phyloP scores from a whole-genome alignment of 2,888 invertebrate genomes.

The Hypsopygia costalis region DNA sequence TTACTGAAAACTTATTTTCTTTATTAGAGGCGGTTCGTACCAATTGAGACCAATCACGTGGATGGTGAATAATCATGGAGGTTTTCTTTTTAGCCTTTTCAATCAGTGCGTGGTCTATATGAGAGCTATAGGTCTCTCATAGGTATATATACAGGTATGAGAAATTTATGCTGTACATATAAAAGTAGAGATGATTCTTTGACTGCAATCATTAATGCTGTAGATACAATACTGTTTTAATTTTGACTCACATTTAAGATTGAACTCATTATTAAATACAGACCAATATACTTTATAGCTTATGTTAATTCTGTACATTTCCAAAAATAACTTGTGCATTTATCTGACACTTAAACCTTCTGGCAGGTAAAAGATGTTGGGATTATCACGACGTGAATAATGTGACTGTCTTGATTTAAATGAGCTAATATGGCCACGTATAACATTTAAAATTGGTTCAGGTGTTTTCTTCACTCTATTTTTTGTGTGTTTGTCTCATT shows the following conservation, averaged over 20 bases:
- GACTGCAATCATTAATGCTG: not conserved
- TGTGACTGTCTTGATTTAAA: too few species aligned
- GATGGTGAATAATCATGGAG: conserved; percentile 2
- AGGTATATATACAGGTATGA: too few species aligned
- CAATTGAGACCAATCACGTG: conserved; percentile 4
- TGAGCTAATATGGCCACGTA: conserved; percentile 1
- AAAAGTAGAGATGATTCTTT: not conserved
- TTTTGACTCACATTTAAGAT: conserved; percentile 4
- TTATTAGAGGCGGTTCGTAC: conserved; percentile 3
- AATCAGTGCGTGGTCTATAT: too few species aligned
- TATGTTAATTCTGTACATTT: too few species aligned
- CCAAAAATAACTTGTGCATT: conserved; percentile 1
- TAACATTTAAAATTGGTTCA: too few species aligned
- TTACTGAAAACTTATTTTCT: conserved; percentile 5
- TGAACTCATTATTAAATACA: conserved; percentile 9
- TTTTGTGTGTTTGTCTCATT: too few species aligned
- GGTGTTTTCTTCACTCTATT: too few species aligned
- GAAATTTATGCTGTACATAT: conserved; percentile 6
- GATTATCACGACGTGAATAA: too few species aligned
- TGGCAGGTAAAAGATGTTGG: too few species aligned
- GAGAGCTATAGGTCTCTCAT: too few species aligned
- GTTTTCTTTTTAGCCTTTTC: conserved; percentile 5
- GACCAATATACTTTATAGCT: too few species aligned
- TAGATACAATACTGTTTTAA: not conserved
- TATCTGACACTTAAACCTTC: conserved; percentile 9